These are phyloP conservation scores for Trochalopteron elliotii DNA, from an alignment of 2,113 vertebrate species.

Conservation along the genomic window DNA sequence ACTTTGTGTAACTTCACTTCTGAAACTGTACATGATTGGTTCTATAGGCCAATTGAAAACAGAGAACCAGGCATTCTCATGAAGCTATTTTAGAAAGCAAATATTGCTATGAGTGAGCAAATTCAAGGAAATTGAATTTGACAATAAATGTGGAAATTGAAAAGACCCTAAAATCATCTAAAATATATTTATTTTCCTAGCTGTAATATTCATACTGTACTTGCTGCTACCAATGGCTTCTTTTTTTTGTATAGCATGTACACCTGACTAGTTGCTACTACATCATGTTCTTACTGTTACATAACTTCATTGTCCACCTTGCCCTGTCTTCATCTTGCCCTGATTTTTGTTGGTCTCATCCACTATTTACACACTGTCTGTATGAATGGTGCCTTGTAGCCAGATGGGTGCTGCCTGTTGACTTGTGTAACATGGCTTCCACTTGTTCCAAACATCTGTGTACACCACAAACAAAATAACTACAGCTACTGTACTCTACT, in stretches of 20 bases:
- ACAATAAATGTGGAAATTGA: slow-evolving; percentile 1
- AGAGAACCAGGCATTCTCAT: neutral
- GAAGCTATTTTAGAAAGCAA: slow-evolving; percentile 23
- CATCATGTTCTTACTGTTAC: neutral
- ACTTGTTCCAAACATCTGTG: neutral
- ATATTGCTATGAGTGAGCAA: neutral
- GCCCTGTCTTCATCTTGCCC: neutral
- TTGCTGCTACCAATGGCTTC: neutral
- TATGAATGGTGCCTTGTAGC: neutral
- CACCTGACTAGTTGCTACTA: neutral
- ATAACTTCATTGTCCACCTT: neutral
- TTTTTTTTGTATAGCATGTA: neutral
- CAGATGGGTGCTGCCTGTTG: neutral
- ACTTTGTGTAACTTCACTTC: neutral
- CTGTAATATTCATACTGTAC: neutral
- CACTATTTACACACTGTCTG: neutral
- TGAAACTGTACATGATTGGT: neutral
- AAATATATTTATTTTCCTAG: neutral
- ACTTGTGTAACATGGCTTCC: neutral
- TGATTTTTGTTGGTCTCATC: neutral
- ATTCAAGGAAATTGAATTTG: neutral
- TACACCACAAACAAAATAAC: neutral
- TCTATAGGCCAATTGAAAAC: neutral
- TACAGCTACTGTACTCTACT: neutral
- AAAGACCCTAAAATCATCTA: neutral